Percentiles rank a stretch among this genome's conserved stretches.
These are phyloP conservation scores for Colistium nudipinnis DNA, from an alignment of 2,113 vertebrate genomes.

Conservation along the genomic window DNA sequence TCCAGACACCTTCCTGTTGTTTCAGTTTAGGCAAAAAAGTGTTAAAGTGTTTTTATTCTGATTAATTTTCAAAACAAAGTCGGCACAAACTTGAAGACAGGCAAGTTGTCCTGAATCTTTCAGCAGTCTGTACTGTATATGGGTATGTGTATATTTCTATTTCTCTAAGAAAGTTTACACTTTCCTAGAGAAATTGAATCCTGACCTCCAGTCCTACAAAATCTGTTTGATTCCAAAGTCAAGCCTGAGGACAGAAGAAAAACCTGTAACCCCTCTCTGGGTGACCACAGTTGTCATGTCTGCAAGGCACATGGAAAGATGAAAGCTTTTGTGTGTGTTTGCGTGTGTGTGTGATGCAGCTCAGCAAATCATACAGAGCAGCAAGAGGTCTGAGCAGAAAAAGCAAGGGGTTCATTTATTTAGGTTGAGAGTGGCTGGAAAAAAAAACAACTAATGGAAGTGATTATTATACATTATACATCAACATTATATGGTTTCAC, in stretches of 20 bases:
- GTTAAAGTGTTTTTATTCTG: too few species aligned
- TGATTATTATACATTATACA: slow-evolving; percentile 1
- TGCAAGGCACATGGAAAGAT: slow-evolving; percentile 30
- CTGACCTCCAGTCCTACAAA: slow-evolving; percentile 1
- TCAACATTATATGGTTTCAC: too few species aligned
- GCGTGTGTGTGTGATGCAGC: not conserved
- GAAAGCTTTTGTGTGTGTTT: slow-evolving; percentile 15
- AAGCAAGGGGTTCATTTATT: slow-evolving; percentile 13
- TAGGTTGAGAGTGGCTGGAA: slow-evolving; percentile 4
- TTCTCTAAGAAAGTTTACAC: not conserved
- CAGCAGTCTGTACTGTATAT: too few species aligned
- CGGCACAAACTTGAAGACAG: not conserved
- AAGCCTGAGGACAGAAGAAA: slow-evolving; percentile 31
- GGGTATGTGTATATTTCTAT: not conserved
- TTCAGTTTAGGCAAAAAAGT: too few species aligned
- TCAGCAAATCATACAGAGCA: slow-evolving; percentile 9
- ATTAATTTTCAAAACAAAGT: not conserved
- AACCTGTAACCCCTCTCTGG: slow-evolving; percentile 22
- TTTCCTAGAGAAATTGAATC: slow-evolving; percentile 17
- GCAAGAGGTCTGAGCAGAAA: slow-evolving; percentile 9
- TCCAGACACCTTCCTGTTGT: too few species aligned
- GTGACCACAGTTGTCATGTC: slow-evolving; percentile 37
- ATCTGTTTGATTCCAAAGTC: slow-evolving; percentile 8
- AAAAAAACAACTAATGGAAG: slow-evolving; percentile 7
- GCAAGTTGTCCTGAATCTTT: slow-evolving; percentile 2